Conservation (phyloP, 2,797 vertebrate genomes). For the Botia kubotai region DNA sequence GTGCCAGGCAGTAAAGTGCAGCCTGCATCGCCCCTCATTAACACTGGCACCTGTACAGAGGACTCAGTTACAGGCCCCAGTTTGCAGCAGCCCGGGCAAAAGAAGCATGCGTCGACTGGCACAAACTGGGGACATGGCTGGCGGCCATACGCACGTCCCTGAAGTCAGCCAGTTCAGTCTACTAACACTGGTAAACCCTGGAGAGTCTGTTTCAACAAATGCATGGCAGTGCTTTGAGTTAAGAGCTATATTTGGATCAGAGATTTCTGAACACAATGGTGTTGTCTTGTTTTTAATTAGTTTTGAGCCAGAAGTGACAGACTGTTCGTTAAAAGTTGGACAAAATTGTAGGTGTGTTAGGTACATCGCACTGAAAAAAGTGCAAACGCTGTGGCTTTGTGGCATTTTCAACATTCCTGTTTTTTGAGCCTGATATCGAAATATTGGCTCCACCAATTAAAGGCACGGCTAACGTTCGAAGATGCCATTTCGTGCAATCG, state of each 20-base stretch:
- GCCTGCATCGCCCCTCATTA: slow-evolving; percentile 52
- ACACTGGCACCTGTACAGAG: slow-evolving; percentile 54
- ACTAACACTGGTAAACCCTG: slow-evolving; percentile 58
- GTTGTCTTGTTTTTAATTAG: background rate
- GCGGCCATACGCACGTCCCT: slow-evolving; percentile 54
- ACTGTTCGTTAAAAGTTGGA: background rate
- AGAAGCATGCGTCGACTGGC: slow-evolving; percentile 44
- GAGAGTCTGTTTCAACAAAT: slow-evolving; percentile 58
- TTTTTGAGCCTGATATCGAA: background rate
- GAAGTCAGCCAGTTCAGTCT: slow-evolving; percentile 59
- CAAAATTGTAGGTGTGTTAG: background rate
- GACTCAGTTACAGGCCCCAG: slow-evolving; percentile 60
- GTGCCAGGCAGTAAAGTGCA: slow-evolving; percentile 65
- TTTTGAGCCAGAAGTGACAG: background rate
- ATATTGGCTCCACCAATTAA: background rate
- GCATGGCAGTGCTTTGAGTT: slow-evolving; percentile 63
- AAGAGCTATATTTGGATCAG: slow-evolving; percentile 64
- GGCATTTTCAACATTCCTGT: background rate
- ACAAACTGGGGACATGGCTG: slow-evolving; percentile 47
- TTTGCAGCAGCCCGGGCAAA: slow-evolving; percentile 50
- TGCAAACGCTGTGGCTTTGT: background rate
- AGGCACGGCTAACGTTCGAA: background rate
- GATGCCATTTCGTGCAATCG: background rate
- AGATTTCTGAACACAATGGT: slow-evolving; percentile 17
- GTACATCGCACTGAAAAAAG: background rate